Evolutionary conservation across 1,140 invertebrate species (phyloP).

Genomic region (Nylanderia fulva): DNA sequence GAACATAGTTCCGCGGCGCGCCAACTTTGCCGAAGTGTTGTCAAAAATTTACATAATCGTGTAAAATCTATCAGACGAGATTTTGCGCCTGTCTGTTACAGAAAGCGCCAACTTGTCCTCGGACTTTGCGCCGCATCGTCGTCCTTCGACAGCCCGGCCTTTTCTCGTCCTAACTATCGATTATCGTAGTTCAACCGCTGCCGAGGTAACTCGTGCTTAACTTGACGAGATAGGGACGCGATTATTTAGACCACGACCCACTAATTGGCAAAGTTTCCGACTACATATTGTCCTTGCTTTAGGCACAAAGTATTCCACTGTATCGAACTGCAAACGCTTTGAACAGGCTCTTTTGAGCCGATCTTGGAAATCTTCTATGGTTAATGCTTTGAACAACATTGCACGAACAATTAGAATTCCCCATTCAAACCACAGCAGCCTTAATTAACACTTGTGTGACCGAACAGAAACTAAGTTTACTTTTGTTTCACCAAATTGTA

Average conservation of each 20-base stretch:
- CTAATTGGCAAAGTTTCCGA: slow-evolving; percentile 22
- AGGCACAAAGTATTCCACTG: slow-evolving; percentile 10
- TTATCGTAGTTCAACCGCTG: not conserved
- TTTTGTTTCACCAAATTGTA: not conserved
- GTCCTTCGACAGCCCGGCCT: not conserved
- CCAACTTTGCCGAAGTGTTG: slow-evolving; percentile 21
- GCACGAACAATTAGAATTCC: no score
- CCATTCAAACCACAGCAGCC: not conserved
- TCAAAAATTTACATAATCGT: slow-evolving; percentile 58
- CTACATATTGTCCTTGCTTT: slow-evolving; percentile 12
- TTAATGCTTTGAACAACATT: no score
- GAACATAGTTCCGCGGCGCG: not conserved
- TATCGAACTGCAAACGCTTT: not conserved
- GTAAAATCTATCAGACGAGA: slow-evolving; percentile 37
- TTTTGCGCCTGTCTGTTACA: slow-evolving; percentile 1
- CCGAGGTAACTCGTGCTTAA: not conserved
- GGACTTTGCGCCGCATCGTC: not conserved
- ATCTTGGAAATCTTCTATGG: not conserved
- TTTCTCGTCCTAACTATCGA: not conserved
- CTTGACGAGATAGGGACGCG: slow-evolving; percentile 16
- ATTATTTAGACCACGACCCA: slow-evolving; percentile 9
- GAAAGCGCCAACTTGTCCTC: not conserved
- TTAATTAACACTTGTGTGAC: not conserved
- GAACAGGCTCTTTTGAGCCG: not conserved
- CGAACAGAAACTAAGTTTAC: no score